phyloP scores from a whole-genome alignment of 2,113 vertebrate species.

The Phocoena sinus region DNA sequence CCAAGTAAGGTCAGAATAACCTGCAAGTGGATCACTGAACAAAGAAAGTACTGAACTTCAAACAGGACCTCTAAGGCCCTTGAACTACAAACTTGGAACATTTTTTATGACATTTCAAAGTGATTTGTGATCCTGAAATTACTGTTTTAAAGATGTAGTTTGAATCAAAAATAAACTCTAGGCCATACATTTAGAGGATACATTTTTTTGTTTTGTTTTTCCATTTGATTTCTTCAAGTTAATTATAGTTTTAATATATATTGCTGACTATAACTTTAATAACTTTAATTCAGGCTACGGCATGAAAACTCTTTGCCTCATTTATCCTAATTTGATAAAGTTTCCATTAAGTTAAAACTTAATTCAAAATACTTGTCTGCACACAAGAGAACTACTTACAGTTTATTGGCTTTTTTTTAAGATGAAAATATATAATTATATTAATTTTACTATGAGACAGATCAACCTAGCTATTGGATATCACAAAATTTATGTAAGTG shows the following conservation, averaged over 20 bases:
- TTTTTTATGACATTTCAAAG: constrained; percentile 15
- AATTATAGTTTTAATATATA: neutral
- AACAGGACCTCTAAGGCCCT: neutral
- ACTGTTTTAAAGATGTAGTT: neutral
- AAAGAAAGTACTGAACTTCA: neutral
- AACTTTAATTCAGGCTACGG: neutral
- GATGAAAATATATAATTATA: neutral
- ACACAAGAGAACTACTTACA: neutral
- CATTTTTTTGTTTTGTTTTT: neutral
- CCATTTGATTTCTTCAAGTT: neutral
- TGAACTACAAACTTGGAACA: neutral
- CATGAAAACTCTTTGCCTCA: neutral
- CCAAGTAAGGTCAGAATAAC: neutral
- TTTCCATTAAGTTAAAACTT: neutral
- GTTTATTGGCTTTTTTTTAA: neutral
- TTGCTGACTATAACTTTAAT: neutral
- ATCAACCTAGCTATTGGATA: neutral
- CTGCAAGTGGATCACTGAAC: neutral
- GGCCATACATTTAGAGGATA: neutral
- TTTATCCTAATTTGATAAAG: neutral
- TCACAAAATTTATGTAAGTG: neutral
- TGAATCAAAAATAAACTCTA: neutral
- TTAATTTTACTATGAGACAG: neutral
- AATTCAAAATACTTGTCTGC: neutral
- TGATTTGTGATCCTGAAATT: neutral